A percentile compares a stretch with the other conserved stretches of the same genome.
phyloP scores from a whole-genome alignment of 2,113 vertebrate species.

The Anolis carolinensis region DNA sequence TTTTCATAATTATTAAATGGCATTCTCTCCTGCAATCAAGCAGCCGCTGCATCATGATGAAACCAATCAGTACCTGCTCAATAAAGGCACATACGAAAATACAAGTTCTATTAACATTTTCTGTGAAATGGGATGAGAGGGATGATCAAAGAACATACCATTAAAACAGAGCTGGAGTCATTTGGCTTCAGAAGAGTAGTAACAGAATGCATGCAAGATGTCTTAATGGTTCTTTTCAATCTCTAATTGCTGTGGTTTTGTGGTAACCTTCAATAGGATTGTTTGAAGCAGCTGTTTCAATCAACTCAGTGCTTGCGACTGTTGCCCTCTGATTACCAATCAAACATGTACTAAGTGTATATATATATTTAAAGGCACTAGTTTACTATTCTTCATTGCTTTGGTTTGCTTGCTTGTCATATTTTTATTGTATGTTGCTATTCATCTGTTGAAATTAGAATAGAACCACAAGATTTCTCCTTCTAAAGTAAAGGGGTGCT shows the following conservation, averaged over 20 bases:
- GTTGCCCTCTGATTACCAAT: constrained; percentile 54
- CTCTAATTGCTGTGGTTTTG: constrained; percentile 36
- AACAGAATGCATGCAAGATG: constrained; percentile 25
- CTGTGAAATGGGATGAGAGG: constrained; percentile 38
- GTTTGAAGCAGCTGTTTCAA: constrained; percentile 65
- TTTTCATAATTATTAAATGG: constrained; percentile 32
- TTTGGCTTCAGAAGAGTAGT: constrained; percentile 34
- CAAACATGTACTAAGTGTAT: constrained; percentile 38
- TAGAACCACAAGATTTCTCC: background rate
- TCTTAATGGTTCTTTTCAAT: constrained; percentile 33
- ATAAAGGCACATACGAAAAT: constrained; percentile 40
- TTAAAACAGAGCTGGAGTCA: background rate
- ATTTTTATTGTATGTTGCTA: constrained; percentile 16
- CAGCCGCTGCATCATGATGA: constrained; percentile 21
- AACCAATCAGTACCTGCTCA: constrained; percentile 51
- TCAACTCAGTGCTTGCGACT: constrained; percentile 48
- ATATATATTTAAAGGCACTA: constrained; percentile 18
- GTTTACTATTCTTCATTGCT: constrained; percentile 19
- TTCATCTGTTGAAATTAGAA: constrained; percentile 26
- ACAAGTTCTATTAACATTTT: constrained; percentile 27
- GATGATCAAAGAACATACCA: constrained; percentile 9
- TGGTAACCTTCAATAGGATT: constrained; percentile 52
- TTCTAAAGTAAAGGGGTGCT: background rate
- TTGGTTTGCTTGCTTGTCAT: background rate
- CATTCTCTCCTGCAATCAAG: constrained; percentile 26